Evolutionary conservation across 2,797 vertebrate species (phyloP).

Genomic region (Mus minutoides): DNA sequence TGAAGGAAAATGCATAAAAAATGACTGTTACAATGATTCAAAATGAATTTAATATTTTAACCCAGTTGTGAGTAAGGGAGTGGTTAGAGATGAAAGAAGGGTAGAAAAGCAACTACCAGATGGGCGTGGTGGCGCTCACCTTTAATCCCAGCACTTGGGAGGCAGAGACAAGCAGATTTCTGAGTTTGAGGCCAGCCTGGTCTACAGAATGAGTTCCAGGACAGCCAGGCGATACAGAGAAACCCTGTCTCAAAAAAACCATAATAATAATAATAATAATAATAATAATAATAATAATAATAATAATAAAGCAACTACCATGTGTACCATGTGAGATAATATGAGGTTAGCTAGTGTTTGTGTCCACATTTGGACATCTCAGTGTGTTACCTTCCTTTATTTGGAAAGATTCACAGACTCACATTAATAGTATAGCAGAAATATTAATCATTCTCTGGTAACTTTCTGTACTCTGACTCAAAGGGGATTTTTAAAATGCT

Average conservation of each 20-base stretch:
- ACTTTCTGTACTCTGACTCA: constrained; percentile 67
- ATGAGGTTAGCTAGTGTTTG: neutral
- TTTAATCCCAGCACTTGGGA: no score
- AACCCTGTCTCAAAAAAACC: no score
- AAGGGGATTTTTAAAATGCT: constrained; percentile 81
- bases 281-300: no score
- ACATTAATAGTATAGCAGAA: constrained; percentile 16
- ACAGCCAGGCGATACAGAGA: no score
- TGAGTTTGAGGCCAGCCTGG: no score
- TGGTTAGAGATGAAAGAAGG: neutral
- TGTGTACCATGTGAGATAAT: neutral
- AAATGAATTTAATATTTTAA: constrained; percentile 61
- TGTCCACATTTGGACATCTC: neutral
- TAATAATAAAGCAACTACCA: no score
- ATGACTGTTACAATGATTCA: constrained; percentile 35
- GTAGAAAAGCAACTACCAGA: neutral
- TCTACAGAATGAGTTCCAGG: no score
- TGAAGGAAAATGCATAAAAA: constrained; percentile 59
- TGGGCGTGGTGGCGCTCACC: no score
- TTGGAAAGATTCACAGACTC: neutral
- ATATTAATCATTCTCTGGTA: constrained; percentile 76
- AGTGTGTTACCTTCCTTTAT: neutral
- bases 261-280: no score
- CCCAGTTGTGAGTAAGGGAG: neutral
- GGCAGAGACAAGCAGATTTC: no score